These are phyloP conservation scores for Sparus aurata DNA, from an alignment of 2,797 vertebrate species.

Conservation along the genomic window DNA sequence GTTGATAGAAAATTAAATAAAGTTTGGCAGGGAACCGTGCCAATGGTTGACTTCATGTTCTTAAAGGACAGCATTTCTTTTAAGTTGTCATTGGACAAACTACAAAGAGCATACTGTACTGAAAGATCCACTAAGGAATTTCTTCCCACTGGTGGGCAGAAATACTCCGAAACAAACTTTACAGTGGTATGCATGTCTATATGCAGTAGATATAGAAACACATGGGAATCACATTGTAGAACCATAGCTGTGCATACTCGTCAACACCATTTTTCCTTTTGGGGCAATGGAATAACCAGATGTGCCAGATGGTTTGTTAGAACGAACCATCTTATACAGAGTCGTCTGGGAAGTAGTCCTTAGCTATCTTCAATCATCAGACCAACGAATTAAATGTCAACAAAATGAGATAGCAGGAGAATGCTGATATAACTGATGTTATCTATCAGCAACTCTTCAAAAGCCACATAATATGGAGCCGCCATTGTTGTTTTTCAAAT, in stretches of 20 bases:
- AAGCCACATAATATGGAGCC: too few relatives aligned
- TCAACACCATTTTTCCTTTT: not conserved
- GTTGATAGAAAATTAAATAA: not conserved
- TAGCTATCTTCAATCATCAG: too few relatives aligned
- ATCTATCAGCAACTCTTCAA: too few relatives aligned
- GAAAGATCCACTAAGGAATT: not conserved
- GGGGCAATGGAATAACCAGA: not conserved
- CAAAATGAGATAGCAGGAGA: too few relatives aligned
- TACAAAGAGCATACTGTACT: not conserved
- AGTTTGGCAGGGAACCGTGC: not conserved
- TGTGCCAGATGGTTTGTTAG: too few relatives aligned
- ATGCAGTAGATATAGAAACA: not conserved
- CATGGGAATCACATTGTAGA: not conserved
- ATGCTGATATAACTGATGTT: too few relatives aligned
- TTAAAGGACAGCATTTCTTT: not conserved
- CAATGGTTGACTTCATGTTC: not conserved
- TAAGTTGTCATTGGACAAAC: not conserved
- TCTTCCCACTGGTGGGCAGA: not conserved
- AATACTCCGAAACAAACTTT: not conserved
- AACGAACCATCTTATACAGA: too few relatives aligned
- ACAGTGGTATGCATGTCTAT: not conserved
- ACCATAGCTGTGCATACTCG: not conserved
- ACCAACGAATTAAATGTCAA: too few relatives aligned
- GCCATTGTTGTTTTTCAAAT: too few relatives aligned
- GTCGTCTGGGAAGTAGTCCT: too few relatives aligned